Evolutionary conservation across 2,797 vertebrate species (phyloP).

Genomic region (Mionectes olivaceus): DNA sequence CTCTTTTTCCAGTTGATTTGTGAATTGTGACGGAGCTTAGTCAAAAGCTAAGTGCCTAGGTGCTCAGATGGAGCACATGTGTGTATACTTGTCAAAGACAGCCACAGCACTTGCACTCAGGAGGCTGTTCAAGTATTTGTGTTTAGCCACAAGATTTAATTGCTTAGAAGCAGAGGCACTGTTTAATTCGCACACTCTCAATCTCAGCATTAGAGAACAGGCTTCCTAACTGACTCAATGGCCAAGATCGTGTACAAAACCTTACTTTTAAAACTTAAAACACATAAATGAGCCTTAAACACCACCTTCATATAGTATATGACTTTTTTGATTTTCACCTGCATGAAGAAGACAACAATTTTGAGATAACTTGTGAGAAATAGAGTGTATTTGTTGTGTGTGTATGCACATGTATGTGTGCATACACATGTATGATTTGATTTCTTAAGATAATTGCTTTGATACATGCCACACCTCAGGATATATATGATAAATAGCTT

Average conservation of each 20-base stretch:
- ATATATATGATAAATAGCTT: not conserved
- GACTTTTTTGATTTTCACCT: not conserved
- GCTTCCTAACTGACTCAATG: not conserved
- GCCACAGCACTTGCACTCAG: not conserved
- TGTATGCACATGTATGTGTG: not conserved
- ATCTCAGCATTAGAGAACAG: not conserved
- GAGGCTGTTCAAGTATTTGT: not conserved
- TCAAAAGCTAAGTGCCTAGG: not conserved
- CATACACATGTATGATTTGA: not conserved
- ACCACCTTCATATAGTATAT: not conserved
- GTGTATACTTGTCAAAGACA: not conserved
- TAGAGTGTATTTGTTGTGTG: rapidly evolving
- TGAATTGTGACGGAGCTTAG: not conserved
- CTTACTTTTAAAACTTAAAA: not conserved
- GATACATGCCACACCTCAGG: not conserved
- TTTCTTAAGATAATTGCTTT: not conserved
- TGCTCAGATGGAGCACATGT: not conserved
- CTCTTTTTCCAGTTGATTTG: slow-evolving; percentile 6
- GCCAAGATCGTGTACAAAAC: not conserved
- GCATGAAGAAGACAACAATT: not conserved
- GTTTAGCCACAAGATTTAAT: not conserved
- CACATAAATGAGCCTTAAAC: not conserved
- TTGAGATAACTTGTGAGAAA: not conserved
- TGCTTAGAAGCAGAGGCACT: not conserved
- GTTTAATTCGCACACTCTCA: not conserved